phyloP scores from a whole-genome alignment of 2,113 vertebrate species.

The Chaetodon trifascialis region DNA sequence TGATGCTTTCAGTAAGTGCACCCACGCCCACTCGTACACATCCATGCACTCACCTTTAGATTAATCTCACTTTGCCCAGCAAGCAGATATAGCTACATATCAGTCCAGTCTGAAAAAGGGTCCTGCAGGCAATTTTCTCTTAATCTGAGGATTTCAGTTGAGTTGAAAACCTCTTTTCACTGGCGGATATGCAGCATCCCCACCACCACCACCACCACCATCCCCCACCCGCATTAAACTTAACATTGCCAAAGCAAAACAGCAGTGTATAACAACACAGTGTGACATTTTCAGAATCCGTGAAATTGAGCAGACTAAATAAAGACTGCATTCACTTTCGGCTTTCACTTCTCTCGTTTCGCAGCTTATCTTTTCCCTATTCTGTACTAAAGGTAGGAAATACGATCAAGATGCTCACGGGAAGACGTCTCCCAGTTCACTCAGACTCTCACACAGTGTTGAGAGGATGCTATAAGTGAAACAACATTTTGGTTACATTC shows the following conservation, averaged over 20 bases:
- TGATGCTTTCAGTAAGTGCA: neutral
- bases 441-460: slow-evolving; percentile 1
- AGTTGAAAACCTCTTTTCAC: slow-evolving; percentile 59
- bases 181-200: slow-evolving; percentile 14
- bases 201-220: neutral
- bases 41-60: slow-evolving; percentile 50
- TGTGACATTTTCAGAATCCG: slow-evolving; percentile 44
- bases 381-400: slow-evolving; percentile 41
- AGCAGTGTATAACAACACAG: slow-evolving; percentile 35
- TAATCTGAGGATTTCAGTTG: slow-evolving; percentile 68
- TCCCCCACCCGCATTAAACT: slow-evolving; percentile 31
- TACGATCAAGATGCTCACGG: slow-evolving; percentile 14
- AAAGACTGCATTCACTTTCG: slow-evolving; percentile 43
- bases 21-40: neutral
- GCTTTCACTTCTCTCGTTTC: slow-evolving; percentile 36
- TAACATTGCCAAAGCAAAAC: slow-evolving; percentile 40
- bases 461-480: neutral
- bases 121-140: slow-evolving; percentile 65
- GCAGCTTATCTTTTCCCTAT: slow-evolving; percentile 48
- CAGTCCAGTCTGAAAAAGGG: slow-evolving; percentile 51
- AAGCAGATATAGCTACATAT: slow-evolving; percentile 45
- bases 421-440: slow-evolving; percentile 16
- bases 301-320: slow-evolving; percentile 61
- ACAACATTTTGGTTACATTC: neutral
- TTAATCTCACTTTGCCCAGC: slow-evolving; percentile 59